Evolutionary conservation across 2,797 vertebrate genomes (phyloP).

Genomic region (Eremophila alpestris): DNA sequence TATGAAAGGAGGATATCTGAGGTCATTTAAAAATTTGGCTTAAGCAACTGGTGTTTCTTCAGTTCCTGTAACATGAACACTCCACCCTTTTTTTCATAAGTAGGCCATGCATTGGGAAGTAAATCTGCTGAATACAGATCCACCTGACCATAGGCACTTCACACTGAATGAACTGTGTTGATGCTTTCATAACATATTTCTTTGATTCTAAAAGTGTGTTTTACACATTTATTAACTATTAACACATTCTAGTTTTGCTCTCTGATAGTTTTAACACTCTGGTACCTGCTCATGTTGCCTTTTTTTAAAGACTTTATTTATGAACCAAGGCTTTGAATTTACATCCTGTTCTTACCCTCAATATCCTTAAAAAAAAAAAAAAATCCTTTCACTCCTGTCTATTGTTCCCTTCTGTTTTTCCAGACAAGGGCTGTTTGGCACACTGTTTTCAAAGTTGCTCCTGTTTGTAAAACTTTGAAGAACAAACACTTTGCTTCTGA

Average conservation of each 20-base stretch:
- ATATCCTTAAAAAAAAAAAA: background rate
- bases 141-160: background rate
- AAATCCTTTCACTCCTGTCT: background rate
- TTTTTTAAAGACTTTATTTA: background rate
- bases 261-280: background rate
- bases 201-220: background rate
- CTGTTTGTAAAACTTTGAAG: background rate
- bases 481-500: background rate
- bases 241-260: background rate
- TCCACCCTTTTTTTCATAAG: background rate
- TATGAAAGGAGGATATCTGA: background rate
- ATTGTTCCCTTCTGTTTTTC: constrained; percentile 41
- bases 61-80: background rate
- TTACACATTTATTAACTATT: background rate
- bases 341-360: constrained; percentile 23
- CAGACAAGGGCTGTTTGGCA: background rate
- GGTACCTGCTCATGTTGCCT: background rate
- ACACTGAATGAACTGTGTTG: background rate
- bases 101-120: background rate
- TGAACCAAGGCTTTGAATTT: background rate
- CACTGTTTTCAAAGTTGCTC: background rate
- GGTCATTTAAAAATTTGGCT: background rate
- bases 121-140: background rate
- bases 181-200: background rate
- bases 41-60: background rate